Percentiles rank a stretch among this genome's conserved stretches.
phyloP scores from a whole-genome alignment of 2,113 vertebrate genomes.

The Phrynocephalus versicolor region DNA sequence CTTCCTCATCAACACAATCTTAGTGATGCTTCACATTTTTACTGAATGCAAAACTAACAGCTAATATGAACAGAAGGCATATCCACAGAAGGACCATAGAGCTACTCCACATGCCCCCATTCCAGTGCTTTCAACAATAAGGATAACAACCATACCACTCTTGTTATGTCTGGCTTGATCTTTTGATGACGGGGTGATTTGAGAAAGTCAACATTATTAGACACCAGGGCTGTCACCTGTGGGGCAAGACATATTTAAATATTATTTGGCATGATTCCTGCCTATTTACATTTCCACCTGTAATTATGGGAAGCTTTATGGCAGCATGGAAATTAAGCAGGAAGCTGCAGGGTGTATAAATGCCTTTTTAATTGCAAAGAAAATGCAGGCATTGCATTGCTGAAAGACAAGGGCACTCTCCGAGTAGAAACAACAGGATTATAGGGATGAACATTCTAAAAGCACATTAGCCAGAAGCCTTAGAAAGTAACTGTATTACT shows the following conservation, averaged over 20 bases:
- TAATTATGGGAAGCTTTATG: background rate
- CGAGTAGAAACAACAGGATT: background rate
- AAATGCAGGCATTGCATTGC: background rate
- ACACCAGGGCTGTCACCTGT: background rate
- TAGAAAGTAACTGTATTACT: background rate
- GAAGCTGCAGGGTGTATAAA: background rate
- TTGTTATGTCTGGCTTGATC: background rate
- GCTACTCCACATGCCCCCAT: background rate
- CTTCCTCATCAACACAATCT: background rate
- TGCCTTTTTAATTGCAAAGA: background rate
- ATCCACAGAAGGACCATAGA: no score
- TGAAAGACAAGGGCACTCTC: background rate
- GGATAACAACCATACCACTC: background rate
- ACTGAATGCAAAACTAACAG: background rate
- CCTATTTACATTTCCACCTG: background rate
- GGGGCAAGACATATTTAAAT: background rate
- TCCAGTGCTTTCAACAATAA: background rate
- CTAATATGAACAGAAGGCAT: background rate
- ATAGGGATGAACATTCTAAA: background rate
- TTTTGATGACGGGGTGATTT: background rate
- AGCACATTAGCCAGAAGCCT: background rate
- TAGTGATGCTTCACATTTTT: background rate
- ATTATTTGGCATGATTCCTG: background rate
- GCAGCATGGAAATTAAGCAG: background rate
- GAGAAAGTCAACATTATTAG: background rate